Conservation (phyloP, 2,888 invertebrate genomes). For the Adineta ricciae region DNA sequence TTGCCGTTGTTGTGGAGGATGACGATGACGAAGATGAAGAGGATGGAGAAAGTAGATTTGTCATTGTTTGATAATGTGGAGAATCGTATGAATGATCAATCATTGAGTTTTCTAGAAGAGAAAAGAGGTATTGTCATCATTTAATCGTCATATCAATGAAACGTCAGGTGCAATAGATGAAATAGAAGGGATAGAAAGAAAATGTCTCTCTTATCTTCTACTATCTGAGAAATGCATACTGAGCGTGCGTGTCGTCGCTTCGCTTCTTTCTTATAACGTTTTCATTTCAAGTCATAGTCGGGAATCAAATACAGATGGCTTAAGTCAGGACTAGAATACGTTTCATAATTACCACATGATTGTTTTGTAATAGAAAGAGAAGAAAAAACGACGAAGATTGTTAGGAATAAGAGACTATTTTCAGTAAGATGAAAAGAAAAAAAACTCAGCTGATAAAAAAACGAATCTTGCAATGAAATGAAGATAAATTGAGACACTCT, state of each 20-base stretch:
- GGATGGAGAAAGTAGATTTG: not conserved
- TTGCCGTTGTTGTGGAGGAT: too few species aligned
- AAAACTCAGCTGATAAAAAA: not conserved
- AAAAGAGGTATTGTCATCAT: not conserved
- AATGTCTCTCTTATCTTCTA: not conserved
- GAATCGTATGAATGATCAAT: constrained; percentile 7
- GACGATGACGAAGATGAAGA: not conserved
- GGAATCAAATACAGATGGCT: constrained; percentile 13
- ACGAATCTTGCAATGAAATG: not conserved
- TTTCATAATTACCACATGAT: constrained; percentile 13
- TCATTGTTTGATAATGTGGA: constrained; percentile 3
- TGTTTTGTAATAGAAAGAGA: not conserved
- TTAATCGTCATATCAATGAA: not conserved
- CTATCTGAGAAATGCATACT: not conserved
- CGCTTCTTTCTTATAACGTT: not conserved
- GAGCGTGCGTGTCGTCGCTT: not conserved
- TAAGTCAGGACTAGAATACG: not conserved
- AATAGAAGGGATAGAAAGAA: not conserved
- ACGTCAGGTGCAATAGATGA: not conserved
- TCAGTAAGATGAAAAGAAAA: not conserved
- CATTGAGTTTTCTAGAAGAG: not conserved
- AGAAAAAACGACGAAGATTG: too few species aligned
- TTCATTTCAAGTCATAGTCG: not conserved
- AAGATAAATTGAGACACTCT: not conserved
- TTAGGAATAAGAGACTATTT: not conserved